A percentile compares a stretch with the other conserved stretches of the same genome.
Evolutionary conservation across 2,797 vertebrate genomes (phyloP).

Genomic region (Amblyraja radiata): DNA sequence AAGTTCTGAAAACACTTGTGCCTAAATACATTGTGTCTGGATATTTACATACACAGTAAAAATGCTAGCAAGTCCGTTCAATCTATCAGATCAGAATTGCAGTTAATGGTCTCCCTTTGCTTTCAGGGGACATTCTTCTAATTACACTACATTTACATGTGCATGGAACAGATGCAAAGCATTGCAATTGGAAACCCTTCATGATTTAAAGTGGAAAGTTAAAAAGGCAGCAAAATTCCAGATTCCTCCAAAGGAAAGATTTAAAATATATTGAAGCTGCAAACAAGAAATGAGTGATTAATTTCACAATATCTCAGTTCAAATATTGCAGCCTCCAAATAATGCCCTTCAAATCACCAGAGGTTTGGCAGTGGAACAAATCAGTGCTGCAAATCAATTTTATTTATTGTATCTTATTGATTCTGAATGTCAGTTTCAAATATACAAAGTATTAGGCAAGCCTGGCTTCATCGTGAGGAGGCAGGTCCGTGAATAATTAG

Average conservation of each 20-base stretch:
- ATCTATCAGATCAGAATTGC: not conserved
- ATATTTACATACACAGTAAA: not conserved
- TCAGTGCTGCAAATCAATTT: not conserved
- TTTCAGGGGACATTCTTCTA: not conserved
- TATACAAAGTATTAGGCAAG: not conserved
- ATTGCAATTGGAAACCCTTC: not conserved
- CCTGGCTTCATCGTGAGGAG: not conserved
- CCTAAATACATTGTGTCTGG: not conserved
- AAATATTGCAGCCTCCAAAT: not conserved
- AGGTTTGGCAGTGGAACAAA: not conserved
- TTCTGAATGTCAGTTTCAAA: not conserved
- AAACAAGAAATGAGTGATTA: not conserved
- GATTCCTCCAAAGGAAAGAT: not conserved
- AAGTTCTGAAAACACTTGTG: not conserved
- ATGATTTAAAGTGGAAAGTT: constrained; percentile 4
- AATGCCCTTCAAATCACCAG: not conserved
- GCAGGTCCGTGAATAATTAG: too few relatives aligned
- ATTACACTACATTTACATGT: not conserved
- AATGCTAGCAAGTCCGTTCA: not conserved
- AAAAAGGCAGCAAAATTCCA: not conserved
- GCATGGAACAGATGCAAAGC: not conserved
- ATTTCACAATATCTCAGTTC: not conserved
- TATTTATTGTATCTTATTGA: too few relatives aligned
- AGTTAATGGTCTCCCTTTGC: not conserved
- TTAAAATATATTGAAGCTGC: not conserved